These are phyloP conservation scores for Dynastes tityus DNA, from an alignment of 2,888 invertebrate species.

Conservation along the genomic window DNA sequence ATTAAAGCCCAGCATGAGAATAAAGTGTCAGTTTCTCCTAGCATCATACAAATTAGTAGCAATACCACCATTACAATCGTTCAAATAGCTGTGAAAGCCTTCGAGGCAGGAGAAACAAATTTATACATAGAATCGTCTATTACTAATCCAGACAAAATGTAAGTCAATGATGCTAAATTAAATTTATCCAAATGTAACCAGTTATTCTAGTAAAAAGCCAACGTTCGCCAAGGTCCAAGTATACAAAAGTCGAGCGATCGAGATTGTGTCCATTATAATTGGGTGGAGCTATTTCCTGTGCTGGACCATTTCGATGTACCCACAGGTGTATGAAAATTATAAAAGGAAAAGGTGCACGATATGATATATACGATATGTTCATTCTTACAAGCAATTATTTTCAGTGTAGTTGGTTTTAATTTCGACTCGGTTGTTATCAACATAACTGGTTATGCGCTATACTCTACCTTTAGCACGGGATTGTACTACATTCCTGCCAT, in stretches of 20 bases:
- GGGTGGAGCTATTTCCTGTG: slow-evolving; percentile 97
- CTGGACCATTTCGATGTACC: slow-evolving; percentile 98
- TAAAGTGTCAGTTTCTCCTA: slow-evolving; percentile 30
- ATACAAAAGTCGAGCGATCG: slow-evolving; percentile 78
- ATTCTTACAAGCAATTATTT: slow-evolving; percentile 54
- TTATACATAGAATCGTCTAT: slow-evolving; percentile 31
- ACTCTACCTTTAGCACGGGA: slow-evolving; percentile 90
- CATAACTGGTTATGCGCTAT: slow-evolving; percentile 90
- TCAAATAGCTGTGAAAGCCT: slow-evolving; percentile 15
- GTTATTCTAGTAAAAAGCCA: slow-evolving; percentile 74
- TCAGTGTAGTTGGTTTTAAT: slow-evolving; percentile 92
- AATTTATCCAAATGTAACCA: background rate
- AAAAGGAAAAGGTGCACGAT: slow-evolving; percentile 79
- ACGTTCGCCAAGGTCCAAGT: slow-evolving; percentile 82
- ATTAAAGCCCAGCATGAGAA: slow-evolving; percentile 27
- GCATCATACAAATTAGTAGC: slow-evolving; percentile 8
- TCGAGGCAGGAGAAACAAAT: slow-evolving; percentile 48
- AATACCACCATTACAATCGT: background rate
- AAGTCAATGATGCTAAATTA: background rate
- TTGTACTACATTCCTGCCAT: slow-evolving; percentile 74
- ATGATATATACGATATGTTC: background rate
- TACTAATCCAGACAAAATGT: slow-evolving; percentile 53
- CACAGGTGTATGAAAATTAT: slow-evolving; percentile 92
- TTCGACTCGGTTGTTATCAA: slow-evolving; percentile 94
- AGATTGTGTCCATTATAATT: slow-evolving; percentile 81